Evolutionary conservation across 2,797 vertebrate species (phyloP), one percentile per base, ranked within the genome.

Genomic region (Nannoperca obscura): DNA sequence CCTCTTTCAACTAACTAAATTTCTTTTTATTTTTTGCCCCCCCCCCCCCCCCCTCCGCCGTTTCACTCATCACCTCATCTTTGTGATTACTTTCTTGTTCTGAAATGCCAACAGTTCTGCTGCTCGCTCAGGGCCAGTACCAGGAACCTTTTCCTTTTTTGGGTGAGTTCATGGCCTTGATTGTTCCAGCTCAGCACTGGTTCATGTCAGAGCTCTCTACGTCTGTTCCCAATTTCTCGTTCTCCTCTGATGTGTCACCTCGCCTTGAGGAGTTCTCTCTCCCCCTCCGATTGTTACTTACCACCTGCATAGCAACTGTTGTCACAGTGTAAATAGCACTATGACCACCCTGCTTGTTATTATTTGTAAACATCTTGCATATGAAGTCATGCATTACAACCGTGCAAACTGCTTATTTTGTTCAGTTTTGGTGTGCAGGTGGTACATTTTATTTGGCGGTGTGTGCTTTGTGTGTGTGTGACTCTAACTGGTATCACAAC

Each of bases 71-170:
- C 40, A 27, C 27, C 15, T 9, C 34, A 1, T 71, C 27, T 69
- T 55, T 86, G 75, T 84, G 72, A 65, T 63, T n/a, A 60, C 46
- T 88, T 47, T 76, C 7, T 84, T 66, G 75, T 80, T 69, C 12
- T 83, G 17, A 81, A 27, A 57, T 80, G 53, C 84, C 81, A 34
- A 82, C 88, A 94, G 89, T 89, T 76, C 72, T 96, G 77, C 91
- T 95, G 82, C 88, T 95, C 38, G 94, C 93, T 75, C 94, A 95
- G 89, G 59, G 36, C 30, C 89, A 83, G 73, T 92, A 90, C 81
- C 91, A 92, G 75, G 91, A 93, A 10, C 78, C 9, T 0, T 81
- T 71, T 75, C 44, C 67, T 34, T 93, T 79, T 74, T 27, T 90
- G 74, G 92, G 95, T 95, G 88, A 93, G 94, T 94, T 87, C 38